These are phyloP conservation scores for Caradrina clavipalpis DNA, from an alignment of 2,888 invertebrate species.

Conservation along the genomic window DNA sequence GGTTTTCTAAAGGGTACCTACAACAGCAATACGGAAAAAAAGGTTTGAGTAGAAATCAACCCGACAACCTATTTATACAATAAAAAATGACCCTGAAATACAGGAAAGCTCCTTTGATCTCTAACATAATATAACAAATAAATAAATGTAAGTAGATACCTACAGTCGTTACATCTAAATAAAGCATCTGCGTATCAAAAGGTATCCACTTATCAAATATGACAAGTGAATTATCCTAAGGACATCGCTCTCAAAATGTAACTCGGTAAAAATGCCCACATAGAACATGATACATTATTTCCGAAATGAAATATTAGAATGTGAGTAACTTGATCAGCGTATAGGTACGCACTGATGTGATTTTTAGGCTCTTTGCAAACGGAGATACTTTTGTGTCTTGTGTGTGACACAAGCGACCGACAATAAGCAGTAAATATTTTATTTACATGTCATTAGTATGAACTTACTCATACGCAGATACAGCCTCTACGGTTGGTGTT, in stretches of 20 bases:
- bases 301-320: conserved; percentile 3
- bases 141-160: background rate
- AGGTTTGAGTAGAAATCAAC: no score
- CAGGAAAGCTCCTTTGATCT: background rate
- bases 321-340: background rate
- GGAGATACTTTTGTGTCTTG: no score
- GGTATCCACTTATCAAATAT: conserved; percentile 5
- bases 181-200: conserved; percentile 4
- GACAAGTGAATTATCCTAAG: conserved; percentile 10
- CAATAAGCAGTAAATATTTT: no score
- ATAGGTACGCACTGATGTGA: background rate
- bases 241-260: background rate
- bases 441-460: no score
- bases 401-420: no score
- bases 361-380: background rate
- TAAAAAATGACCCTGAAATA: no score
- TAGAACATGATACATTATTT: background rate
- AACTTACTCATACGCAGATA: no score
- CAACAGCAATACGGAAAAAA: no score
- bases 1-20: no score
- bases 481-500: no score
- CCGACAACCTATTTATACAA: no score
- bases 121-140: conserved; percentile 1
- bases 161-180: background rate
- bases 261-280: conserved; percentile 1